Evolutionary conservation across 2,113 vertebrate genomes (phyloP).

Genomic region (Proteles cristata): DNA sequence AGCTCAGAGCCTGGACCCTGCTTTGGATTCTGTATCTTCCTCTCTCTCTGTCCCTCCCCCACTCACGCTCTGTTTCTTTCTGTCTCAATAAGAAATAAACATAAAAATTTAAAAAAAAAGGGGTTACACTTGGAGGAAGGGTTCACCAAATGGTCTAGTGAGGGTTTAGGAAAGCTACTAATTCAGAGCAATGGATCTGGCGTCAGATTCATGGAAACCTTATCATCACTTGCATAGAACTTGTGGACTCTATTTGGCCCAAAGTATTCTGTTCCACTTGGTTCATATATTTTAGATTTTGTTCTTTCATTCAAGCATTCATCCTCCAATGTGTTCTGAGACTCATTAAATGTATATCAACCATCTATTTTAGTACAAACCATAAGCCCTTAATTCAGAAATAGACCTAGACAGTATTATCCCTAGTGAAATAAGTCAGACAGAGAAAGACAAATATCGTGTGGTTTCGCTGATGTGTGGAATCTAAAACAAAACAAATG

Average conservation of each 20-base stretch:
- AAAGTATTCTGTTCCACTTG: background rate
- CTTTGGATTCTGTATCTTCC: too few relatives aligned
- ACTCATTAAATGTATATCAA: background rate
- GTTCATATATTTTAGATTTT: background rate
- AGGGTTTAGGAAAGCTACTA: background rate
- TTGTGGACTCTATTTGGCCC: background rate
- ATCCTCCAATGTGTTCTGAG: background rate
- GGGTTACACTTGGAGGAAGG: background rate
- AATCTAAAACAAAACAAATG: background rate
- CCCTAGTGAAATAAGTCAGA: background rate
- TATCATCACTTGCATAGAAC: background rate
- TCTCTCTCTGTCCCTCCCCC: too few relatives aligned
- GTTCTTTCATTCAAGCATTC: background rate
- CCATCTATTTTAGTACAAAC: background rate
- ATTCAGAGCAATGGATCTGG: background rate
- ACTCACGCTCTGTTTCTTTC: too few relatives aligned
- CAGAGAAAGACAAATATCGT: background rate
- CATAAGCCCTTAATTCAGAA: background rate
- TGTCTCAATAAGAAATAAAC: too few relatives aligned
- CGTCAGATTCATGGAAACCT: fast-evolving
- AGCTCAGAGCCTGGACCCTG: too few relatives aligned
- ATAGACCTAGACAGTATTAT: background rate
- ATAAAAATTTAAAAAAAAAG: background rate
- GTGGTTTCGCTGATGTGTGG: background rate
- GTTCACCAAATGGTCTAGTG: background rate